phyloP scores from a whole-genome alignment of 37 sponge, comb jelly and placozoan species.

The Agelas oroides region DNA sequence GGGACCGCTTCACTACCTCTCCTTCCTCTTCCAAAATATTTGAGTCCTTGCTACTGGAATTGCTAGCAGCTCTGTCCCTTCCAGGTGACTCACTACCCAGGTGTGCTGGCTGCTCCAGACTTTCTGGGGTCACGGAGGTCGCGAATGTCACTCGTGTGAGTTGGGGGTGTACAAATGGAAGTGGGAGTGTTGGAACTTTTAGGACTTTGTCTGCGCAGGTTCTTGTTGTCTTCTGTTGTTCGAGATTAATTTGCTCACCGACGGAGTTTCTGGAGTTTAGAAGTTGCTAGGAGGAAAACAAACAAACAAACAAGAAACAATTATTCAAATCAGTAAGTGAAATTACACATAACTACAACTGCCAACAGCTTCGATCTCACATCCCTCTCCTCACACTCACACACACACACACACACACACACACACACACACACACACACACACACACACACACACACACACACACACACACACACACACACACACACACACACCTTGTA shows the following conservation, averaged over 20 bases:
- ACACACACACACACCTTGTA: conserved; percentile 36
- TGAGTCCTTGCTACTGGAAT: too few relatives aligned
- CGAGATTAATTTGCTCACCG: conserved; percentile 13
- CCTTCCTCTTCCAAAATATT: too few relatives aligned
- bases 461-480: too few relatives aligned
- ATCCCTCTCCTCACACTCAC: too few relatives aligned
- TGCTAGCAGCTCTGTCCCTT: too few relatives aligned
- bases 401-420: too few relatives aligned
- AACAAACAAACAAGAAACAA: too few relatives aligned
- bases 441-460: too few relatives aligned
- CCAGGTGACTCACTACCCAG: not conserved
- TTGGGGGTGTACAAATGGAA: conserved; percentile 48
- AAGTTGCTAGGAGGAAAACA: conserved; percentile 21
- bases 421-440: too few relatives aligned
- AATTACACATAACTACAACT: not conserved
- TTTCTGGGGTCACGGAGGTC: conserved; percentile 7
- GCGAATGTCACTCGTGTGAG: conserved; percentile 37
- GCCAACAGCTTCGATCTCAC: too few relatives aligned
- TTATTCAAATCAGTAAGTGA: not conserved
- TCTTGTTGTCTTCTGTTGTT: conserved; percentile 16
- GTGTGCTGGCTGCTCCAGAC: not conserved
- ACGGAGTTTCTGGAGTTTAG: not conserved
- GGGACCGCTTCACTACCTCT: too few relatives aligned
- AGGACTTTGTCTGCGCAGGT: not conserved
- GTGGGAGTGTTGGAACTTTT: conserved; percentile 43